Evolutionary conservation across 2,888 invertebrate genomes (phyloP), one percentile per base, ranked within the genome.

Genomic region (Caenorhabditis drosophilae): DNA sequence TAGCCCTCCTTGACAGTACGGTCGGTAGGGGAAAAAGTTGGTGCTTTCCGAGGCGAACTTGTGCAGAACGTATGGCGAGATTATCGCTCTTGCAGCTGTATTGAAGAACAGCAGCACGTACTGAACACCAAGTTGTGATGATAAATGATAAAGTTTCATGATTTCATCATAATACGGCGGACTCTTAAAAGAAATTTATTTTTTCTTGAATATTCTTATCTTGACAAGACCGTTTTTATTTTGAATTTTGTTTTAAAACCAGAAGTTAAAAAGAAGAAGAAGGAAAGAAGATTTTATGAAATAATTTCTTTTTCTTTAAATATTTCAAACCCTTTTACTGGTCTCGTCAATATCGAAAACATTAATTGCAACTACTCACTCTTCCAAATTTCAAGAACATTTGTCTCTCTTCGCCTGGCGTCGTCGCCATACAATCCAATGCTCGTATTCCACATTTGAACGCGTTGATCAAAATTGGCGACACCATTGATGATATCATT

Each of bases 11-110:
- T 36, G 38, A 1, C 22, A 25, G 38, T 23, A 45, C 31, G 40
- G 12, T 31, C 53, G 53, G 18, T 46, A 18, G 4, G 50, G 60
- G 50, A 58, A 53, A 11, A 35, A 67, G 63, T 42, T n/a, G 12
- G 45, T 34, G 31, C 60, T 63, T 15, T 63, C 49, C 4, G 31
- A 26, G 4, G 63, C 63, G 26, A 56, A 58, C 6, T 61, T 40
- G 26, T 60, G 52, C 11, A 70, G 57, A 20, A 63, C 20, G 25
- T 54, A 63, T 11, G 70, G 70, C 3, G 62, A 63, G 22, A 50
- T 25, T 12, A 70, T 44, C 0, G 63, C 27, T 27, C 57, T 42
- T n/a, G 40, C 23, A 7, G 58, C 67, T n/a, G 51, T 47, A 7
- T 27, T 31, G 35, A 56, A 64, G 50, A 67, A 67, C 0, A 15